These are phyloP conservation scores for Callyntrura guangdongensis DNA, from an alignment of 2,888 invertebrate species.

Conservation along the genomic window DNA sequence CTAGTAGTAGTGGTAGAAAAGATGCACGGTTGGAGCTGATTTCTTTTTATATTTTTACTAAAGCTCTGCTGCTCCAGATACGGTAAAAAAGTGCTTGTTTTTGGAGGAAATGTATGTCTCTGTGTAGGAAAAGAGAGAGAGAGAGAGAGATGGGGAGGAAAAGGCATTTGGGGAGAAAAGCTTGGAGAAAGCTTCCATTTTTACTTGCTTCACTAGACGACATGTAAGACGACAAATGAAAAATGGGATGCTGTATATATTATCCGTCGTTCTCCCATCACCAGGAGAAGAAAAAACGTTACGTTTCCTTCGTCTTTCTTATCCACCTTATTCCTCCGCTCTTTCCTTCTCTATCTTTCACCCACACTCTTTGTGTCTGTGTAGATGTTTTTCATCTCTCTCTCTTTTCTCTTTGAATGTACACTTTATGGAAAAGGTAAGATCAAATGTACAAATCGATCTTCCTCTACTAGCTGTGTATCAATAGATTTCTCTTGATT, in stretches of 20 bases:
- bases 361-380: neutral
- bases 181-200: slow-evolving; percentile 29
- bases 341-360: neutral
- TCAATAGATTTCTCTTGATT: slow-evolving; percentile 38
- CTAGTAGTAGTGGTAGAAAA: neutral
- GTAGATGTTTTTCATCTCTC: neutral
- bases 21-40: neutral
- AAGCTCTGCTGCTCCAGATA: slow-evolving; percentile 26
- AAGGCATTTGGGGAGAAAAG: neutral
- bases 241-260: slow-evolving; percentile 70
- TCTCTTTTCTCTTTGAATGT: slow-evolving; percentile 23
- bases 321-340: neutral
- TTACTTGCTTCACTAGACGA: slow-evolving; percentile 55
- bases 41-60: slow-evolving; percentile 2
- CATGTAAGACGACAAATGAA: slow-evolving; percentile 72
- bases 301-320: neutral
- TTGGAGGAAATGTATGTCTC: slow-evolving; percentile 25
- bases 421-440: slow-evolving; percentile 61
- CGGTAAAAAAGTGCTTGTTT: slow-evolving; percentile 8
- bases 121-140: slow-evolving; percentile 19
- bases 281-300: slow-evolving; percentile 18
- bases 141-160: neutral
- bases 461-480: slow-evolving; percentile 54
- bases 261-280: slow-evolving; percentile 59
- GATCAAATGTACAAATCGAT: slow-evolving; percentile 76